Evolutionary conservation across 2,888 invertebrate species (phyloP).

Genomic region (Hecatera dysodea): DNA sequence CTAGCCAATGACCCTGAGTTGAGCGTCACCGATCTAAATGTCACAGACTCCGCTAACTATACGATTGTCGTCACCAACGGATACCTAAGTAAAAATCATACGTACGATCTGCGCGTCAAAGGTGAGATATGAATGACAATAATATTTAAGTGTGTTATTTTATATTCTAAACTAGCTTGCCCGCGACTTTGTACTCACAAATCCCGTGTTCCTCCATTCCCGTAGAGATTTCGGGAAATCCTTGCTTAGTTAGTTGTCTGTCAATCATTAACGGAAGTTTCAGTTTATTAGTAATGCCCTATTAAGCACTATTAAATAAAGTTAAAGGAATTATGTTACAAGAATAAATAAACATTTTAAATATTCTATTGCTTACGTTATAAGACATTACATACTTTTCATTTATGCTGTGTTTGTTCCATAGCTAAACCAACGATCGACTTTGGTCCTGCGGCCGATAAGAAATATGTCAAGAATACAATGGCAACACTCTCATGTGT

Average conservation of each 20-base stretch:
- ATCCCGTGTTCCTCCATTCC: too few species aligned
- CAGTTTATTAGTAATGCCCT: not conserved
- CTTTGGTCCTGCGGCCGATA: slow-evolving; percentile 68
- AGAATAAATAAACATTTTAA: not conserved
- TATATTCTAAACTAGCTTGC: too few species aligned
- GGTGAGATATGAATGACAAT: slow-evolving; percentile 68
- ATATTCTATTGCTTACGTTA: not conserved
- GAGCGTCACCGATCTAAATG: slow-evolving; percentile 65
- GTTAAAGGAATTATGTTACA: not conserved
- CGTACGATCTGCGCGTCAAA: slow-evolving; percentile 70
- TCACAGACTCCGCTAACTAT: slow-evolving; percentile 80
- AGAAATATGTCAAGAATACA: slow-evolving; percentile 68
- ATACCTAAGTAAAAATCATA: slow-evolving; percentile 61
- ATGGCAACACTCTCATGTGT: slow-evolving; percentile 72
- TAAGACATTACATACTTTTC: not conserved
- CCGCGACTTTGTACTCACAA: too few species aligned
- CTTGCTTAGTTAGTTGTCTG: too few species aligned
- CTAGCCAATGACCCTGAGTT: slow-evolving; percentile 57
- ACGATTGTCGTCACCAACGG: slow-evolving; percentile 76
- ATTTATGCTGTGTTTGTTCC: slow-evolving; percentile 13
- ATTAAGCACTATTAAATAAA: not conserved
- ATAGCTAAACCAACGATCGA: slow-evolving; percentile 75
- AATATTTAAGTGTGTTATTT: too few species aligned
- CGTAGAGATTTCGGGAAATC: too few species aligned
- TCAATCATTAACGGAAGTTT: too few species aligned